Percentiles rank a stretch among this genome's conserved stretches.
Evolutionary conservation across 2,888 invertebrate species (phyloP).

Genomic region (Nemotelus pantherinus): DNA sequence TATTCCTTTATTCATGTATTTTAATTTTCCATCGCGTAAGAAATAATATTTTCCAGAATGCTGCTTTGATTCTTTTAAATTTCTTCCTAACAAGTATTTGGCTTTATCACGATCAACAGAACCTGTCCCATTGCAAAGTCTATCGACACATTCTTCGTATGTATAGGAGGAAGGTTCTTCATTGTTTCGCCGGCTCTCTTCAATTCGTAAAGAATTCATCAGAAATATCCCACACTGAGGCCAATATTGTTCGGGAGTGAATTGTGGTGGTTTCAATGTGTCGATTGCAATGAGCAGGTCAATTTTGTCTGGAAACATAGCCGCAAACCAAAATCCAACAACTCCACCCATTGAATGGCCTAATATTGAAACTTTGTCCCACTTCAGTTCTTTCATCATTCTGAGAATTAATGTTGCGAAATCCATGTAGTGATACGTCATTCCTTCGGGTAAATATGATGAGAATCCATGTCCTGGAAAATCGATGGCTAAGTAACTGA

Average conservation of each 20-base stretch:
- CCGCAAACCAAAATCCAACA: slow-evolving; percentile 71
- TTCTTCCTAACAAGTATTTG: slow-evolving; percentile 69
- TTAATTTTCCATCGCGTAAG: slow-evolving; percentile 73
- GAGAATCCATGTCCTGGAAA: slow-evolving; percentile 79
- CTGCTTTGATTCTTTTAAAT: slow-evolving; percentile 67
- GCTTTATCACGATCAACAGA: slow-evolving; percentile 70
- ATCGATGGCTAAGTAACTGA: slow-evolving; percentile 72
- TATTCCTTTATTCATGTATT: slow-evolving; percentile 57
- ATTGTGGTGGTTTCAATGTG: slow-evolving; percentile 61
- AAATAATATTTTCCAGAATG: slow-evolving; percentile 72
- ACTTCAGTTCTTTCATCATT: slow-evolving; percentile 73
- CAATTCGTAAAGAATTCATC: slow-evolving; percentile 66
- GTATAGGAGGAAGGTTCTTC: slow-evolving; percentile 72
- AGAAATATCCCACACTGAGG: slow-evolving; percentile 62
- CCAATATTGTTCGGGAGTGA: slow-evolving; percentile 57
- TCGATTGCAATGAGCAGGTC: slow-evolving; percentile 63
- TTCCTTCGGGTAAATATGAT: slow-evolving; percentile 73
- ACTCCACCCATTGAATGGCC: slow-evolving; percentile 77
- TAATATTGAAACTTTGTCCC: slow-evolving; percentile 75
- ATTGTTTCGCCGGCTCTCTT: slow-evolving; percentile 61
- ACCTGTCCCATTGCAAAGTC: slow-evolving; percentile 69
- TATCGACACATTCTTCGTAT: slow-evolving; percentile 70
- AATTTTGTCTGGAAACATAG: slow-evolving; percentile 67
- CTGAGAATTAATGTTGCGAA: slow-evolving; percentile 67
- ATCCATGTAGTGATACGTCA: slow-evolving; percentile 63